Evolutionary conservation across 1,140 invertebrate species (phyloP).

Genomic region (Halesus radiatus): DNA sequence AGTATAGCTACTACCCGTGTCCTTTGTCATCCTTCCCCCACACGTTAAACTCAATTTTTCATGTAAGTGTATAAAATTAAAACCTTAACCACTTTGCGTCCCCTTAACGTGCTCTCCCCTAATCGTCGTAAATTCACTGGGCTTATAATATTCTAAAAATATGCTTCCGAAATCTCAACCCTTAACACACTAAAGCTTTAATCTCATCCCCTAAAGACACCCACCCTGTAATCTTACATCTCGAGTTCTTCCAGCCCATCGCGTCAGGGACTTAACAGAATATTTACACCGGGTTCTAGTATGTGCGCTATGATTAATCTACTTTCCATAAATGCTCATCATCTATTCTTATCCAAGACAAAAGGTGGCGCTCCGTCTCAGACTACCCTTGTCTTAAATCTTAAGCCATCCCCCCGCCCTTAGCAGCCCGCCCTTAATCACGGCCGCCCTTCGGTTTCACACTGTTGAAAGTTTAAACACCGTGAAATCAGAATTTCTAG

Average conservation of each 20-base stretch:
- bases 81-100: not conserved
- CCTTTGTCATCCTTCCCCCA: too few species aligned
- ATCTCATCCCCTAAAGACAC: constrained; percentile 5
- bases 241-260: constrained; percentile 3
- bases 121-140: not conserved
- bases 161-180: not conserved
- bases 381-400: constrained; percentile 36
- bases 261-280: not conserved
- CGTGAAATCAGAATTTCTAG: not conserved
- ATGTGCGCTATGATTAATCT: constrained; percentile 28
- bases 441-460: not conserved
- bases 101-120: not conserved
- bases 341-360: constrained; percentile 17
- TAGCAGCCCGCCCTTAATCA: constrained; percentile 18
- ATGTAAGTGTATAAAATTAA: too few species aligned
- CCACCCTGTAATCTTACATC: constrained; percentile 1
- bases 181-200: not conserved
- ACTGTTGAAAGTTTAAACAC: constrained; percentile 20
- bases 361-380: constrained; percentile 17
- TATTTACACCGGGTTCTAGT: not conserved
- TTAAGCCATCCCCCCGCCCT: constrained; percentile 4
- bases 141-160: constrained; percentile 11
- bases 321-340: constrained; percentile 34
- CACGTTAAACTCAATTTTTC: too few species aligned
- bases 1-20: too few species aligned